Evolutionary conservation across 2,797 vertebrate species (phyloP).

Genomic region (Anabas testudineus): DNA sequence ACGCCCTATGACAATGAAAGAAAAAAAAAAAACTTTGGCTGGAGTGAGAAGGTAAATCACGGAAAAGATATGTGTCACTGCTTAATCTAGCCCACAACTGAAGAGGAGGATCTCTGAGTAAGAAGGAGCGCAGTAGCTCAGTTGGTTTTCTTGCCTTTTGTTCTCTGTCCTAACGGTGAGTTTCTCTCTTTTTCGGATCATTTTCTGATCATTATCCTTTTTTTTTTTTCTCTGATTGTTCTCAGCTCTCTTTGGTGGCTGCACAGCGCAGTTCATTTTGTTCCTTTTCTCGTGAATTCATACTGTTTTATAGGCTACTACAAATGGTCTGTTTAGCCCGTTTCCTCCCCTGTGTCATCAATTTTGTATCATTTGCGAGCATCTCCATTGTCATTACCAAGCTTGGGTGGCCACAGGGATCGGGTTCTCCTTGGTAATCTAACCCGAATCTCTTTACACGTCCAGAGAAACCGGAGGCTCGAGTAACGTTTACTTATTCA

Average conservation of each 20-base stretch:
- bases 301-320: neutral
- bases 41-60: conserved; percentile 78
- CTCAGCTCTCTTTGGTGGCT: neutral
- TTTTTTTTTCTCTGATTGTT: neutral
- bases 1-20: conserved; percentile 83
- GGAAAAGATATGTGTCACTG: conserved; percentile 79
- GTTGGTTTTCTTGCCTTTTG: conserved; percentile 23
- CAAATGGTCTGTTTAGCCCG: conserved; percentile 38
- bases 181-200: too few relatives aligned
- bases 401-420: conserved; percentile 63
- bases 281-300: neutral
- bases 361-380: conserved; percentile 67
- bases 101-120: conserved; percentile 59
- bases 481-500: conserved; percentile 80
- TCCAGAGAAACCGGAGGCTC: conserved; percentile 76
- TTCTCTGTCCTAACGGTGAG: conserved; percentile 55
- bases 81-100: conserved; percentile 64
- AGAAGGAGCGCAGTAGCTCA: conserved; percentile 38
- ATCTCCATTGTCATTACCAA: conserved; percentile 52
- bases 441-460: conserved; percentile 75
- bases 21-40: conserved; percentile 68
- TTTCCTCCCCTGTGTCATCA: conserved; percentile 56
- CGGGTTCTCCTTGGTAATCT: conserved; percentile 76
- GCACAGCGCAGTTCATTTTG: neutral
- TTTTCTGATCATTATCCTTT: too few relatives aligned